Conservation (phyloP, 1,140 invertebrate species). For the Ridgeia piscesae region DNA sequence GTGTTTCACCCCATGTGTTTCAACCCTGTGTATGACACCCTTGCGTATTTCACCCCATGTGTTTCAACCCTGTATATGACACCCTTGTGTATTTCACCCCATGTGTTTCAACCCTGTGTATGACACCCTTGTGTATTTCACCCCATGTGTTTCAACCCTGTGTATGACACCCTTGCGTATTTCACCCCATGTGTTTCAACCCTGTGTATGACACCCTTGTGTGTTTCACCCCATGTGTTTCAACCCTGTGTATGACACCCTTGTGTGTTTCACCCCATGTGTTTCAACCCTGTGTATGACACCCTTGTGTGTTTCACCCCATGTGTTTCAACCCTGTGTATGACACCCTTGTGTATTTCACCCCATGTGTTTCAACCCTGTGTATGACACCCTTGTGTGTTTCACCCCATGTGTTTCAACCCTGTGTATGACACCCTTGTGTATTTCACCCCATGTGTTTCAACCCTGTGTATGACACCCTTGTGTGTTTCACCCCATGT, state of each 20-base stretch:
- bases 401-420: too few species aligned
- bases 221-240: too few species aligned
- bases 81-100: background rate
- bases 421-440: background rate
- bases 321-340: background rate
- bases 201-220: too few species aligned
- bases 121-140: too few species aligned
- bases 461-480: slow-evolving; percentile 41
- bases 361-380: slow-evolving; percentile 31
- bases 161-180: background rate
- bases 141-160: background rate
- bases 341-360: background rate
- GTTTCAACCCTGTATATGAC: background rate
- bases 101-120: slow-evolving; percentile 36
- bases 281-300: slow-evolving; percentile 38
- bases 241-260: background rate
- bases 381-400: too few species aligned
- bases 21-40: background rate
- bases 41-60: background rate
- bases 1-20: too few species aligned
- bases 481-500: too few species aligned
- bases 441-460: background rate
- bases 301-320: too few species aligned
- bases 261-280: background rate
- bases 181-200: background rate